These are phyloP conservation scores for Caenorhabditis sinica DNA, from an alignment of 2,888 invertebrate species.

Conservation along the genomic window DNA sequence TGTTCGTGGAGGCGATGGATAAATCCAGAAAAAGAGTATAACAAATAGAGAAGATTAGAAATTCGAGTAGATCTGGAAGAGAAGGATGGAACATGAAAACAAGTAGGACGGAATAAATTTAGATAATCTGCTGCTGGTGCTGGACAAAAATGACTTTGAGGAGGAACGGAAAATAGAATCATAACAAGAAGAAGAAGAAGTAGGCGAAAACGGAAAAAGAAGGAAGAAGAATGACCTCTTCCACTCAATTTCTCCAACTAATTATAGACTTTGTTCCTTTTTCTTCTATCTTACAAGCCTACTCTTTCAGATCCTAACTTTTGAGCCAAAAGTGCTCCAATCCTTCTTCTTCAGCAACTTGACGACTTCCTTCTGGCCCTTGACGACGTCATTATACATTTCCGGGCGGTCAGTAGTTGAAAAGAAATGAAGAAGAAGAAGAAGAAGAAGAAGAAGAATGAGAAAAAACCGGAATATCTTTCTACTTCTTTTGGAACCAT, in stretches of 20 bases:
- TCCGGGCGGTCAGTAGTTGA: constrained; percentile 50
- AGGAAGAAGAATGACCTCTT: constrained; percentile 44
- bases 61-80: constrained; percentile 59
- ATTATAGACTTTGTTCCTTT: constrained; percentile 35
- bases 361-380: constrained; percentile 39
- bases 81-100: constrained; percentile 50
- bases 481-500: constrained; percentile 23
- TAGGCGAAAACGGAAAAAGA: too few species aligned
- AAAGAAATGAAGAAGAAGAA: constrained; percentile 3
- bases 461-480: constrained; percentile 19
- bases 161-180: constrained; percentile 27
- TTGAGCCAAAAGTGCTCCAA: constrained; percentile 23
- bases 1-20: constrained; percentile 22
- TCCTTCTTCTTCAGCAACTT: constrained; percentile 10
- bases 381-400: constrained; percentile 50
- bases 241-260: constrained; percentile 55
- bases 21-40: constrained; percentile 34
- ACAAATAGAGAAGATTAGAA: constrained; percentile 36
- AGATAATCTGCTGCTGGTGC: constrained; percentile 45
- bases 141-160: constrained; percentile 29
- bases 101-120: constrained; percentile 54
- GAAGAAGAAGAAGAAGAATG: too few species aligned
- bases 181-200: constrained; percentile 12
- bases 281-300: background rate
- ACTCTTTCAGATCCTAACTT: background rate